Evolutionary conservation across 2,888 invertebrate species (phyloP).

Genomic region (Cantharis rustica): DNA sequence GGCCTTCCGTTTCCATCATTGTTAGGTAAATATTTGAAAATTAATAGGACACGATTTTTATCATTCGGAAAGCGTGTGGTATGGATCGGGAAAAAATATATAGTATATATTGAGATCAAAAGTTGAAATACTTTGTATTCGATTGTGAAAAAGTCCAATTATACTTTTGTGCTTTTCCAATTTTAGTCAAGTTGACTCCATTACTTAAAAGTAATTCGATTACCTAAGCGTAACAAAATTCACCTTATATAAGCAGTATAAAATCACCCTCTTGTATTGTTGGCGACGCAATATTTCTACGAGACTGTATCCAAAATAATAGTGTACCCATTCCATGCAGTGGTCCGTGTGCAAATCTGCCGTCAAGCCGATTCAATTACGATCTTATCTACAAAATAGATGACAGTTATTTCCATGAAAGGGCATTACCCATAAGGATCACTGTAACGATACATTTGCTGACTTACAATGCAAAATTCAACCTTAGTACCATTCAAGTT

Average conservation of each 20-base stretch:
- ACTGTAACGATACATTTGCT: slow-evolving; percentile 36
- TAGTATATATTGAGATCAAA: background rate
- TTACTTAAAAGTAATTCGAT: slow-evolving; percentile 30
- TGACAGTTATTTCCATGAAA: slow-evolving; percentile 60
- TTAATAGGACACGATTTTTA: background rate
- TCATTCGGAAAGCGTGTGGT: background rate
- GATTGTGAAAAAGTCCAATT: slow-evolving; percentile 15
- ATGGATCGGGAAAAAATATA: background rate
- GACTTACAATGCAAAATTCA: slow-evolving; percentile 37
- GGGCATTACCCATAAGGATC: slow-evolving; percentile 55
- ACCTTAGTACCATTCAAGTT: slow-evolving; percentile 43
- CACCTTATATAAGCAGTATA: slow-evolving; percentile 31
- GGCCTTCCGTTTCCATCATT: background rate
- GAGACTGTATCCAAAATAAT: slow-evolving; percentile 47
- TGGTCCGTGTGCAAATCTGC: slow-evolving; percentile 58
- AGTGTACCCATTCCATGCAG: slow-evolving; percentile 47
- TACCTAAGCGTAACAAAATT: slow-evolving; percentile 30
- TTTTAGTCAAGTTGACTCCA: slow-evolving; percentile 22
- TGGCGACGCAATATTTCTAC: slow-evolving; percentile 41
- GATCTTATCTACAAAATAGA: slow-evolving; percentile 60
- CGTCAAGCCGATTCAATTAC: slow-evolving; percentile 59
- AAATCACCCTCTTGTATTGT: slow-evolving; percentile 32
- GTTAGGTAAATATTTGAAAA: background rate
- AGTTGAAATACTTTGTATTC: background rate
- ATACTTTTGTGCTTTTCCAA: slow-evolving; percentile 23